Base-by-base conservation (phyloP, 2,797 vertebrate genomes). In the Buceros bicornis region DNA sequence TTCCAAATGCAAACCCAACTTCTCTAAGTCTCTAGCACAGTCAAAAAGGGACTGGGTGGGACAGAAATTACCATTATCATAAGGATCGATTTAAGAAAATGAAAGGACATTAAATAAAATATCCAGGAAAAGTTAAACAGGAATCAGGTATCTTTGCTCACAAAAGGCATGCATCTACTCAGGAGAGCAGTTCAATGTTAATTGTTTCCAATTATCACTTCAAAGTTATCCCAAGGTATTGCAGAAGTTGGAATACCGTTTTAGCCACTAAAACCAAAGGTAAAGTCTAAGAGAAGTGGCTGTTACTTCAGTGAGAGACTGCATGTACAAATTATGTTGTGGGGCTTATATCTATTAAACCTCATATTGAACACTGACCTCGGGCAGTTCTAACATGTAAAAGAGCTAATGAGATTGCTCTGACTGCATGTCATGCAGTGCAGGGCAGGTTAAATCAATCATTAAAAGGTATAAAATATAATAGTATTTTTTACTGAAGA, bases 351-450 rank as follows among this genome's bases (percentile, higher is more conserved):
- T n/a, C 73, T 88, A 70, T 6, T 42, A 58, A 65, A 90, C 54
- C 42, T 72, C 17, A 54, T 31, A 90, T 11, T 72, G 78, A 81
- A 85, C 43, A 42, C 66, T 76, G 87, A 90, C 65, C 79, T 86
- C 3, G 2, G 84, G 91, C 77, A 93, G 56, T 35, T 83, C 70
- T 74, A 81, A 83, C 6, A 53, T 29, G 53, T 79, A 78, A 53
- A 89, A 91, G 82, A 94, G 76, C 51, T 91, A 91, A 94, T 91
- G 82, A 94, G 91, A 94, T 94, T 81, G 76, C 72, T 95, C 53
- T 67, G 78, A 72, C 47, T 86, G 57, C n/a, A 43, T 54, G 77
- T 74, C 89, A 61, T 22, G 17, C 67, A 87, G 73, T 45, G 64
- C 28, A 50, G 74, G 40, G 79, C 37, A 65, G 57, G 72, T 78